Evolutionary conservation across 2,888 invertebrate species (phyloP), one percentile per base, ranked within the genome.

Genomic region (Glaucopsyche alexis): DNA sequence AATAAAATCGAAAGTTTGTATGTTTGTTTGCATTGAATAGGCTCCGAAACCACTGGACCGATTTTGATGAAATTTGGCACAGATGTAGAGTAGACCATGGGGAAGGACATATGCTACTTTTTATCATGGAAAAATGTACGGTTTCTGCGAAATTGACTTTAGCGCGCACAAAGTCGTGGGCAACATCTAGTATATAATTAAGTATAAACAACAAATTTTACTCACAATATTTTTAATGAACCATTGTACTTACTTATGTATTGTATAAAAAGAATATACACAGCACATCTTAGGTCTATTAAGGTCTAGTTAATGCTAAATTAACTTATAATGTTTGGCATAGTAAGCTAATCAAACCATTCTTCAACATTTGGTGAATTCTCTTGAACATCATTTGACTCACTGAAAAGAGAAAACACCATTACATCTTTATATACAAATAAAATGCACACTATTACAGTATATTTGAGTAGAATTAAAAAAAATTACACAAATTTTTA

Each of bases 361-460:
- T 97, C 97, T 86, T 97, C 97, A 14, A 97, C 96, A 83, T 96
- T 96, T 0, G 97, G 97, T 0, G 97, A 97, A 75, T 96, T 96
- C 85, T 97, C 97, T 85, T 97, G 88, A 78, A 97, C 94, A 84
- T 97, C 97, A 85, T 96, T 97, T 13, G 97, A 96, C 88, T 97
- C 97, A 87, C 97, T 97, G 90, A 76, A 94, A 94, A 79, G 81
- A 87, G 82, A 81, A 81, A 77, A 47, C 69, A 47, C 47, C 29
- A 69, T 69, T 11, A 29, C 69, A 69, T 60, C 29, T 60, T 60
- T 60, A 60, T 47, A 47, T 47, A 47, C 13, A 49, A 47, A 74
- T 64, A 49, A 73, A 45, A 60, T 72, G 71, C 47, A 19, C 29
- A 47, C 45, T 49, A 29, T 29, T 29, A 60, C 16, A 67, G 70